Evolutionary conservation across 2,888 invertebrate species (phyloP), one percentile per base, ranked within the genome.

Genomic region (Thymelicus lineola): DNA sequence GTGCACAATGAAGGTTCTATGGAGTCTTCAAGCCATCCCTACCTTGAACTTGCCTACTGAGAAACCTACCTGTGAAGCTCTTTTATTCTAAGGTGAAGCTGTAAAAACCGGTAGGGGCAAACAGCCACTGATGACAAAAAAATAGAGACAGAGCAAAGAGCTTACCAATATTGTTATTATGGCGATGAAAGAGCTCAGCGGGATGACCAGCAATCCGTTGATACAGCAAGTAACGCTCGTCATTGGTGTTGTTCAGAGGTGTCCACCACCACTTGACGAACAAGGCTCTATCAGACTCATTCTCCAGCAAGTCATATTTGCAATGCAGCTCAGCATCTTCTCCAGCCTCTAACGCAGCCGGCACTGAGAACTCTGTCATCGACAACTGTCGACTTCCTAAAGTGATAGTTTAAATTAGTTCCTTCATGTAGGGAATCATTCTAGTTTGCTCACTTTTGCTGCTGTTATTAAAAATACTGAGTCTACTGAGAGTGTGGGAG

Each of bases 221-320:
- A 73, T 91, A 92, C 28, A 91, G 75, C 66, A 75, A 86, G 59
- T 75, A 75, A 64, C 75, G 78, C 45, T 82, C 77, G 5, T 83
- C 84, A 7, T 71, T 75, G n/a, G 76, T 72, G 9, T 75, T 75
- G 28, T 83, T 76, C 7, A 74, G 63, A 14, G 87, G 85, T 38
- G 80, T 85, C 83, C 85, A 85, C 89, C 89, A 92, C 92, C 92
- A 93, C 72, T 92, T 92, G 45, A 91, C 82, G 71, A 80, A 85
- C 46, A 86, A 71, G 0, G 72, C 78, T 14, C 73, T 74, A 7
- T 82, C 81, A 0, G 78, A 71, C 70, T 84, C 85, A 9, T 73
- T 73, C 7, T 72, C 73, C 7, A 50, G 72, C 57, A 86, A 66
- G 6, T 80, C 77, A 76, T 85, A 86, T 57, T 73, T 75, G 73